Percentiles rank a stretch among this genome's conserved stretches.
phyloP scores from a whole-genome alignment of 2,888 invertebrate genomes.

The Eumacrocentrus americanus region DNA sequence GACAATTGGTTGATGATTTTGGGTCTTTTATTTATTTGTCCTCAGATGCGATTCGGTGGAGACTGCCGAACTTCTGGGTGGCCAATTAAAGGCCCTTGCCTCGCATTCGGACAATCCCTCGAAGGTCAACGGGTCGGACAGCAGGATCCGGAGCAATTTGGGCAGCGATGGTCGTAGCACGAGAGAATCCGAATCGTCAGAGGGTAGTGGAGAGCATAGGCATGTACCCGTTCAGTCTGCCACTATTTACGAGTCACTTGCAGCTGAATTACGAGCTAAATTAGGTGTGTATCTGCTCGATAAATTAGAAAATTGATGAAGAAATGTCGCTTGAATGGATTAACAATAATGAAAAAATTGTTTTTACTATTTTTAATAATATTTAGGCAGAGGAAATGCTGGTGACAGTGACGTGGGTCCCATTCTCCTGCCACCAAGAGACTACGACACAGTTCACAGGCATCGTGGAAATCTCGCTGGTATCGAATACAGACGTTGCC shows the following conservation, averaged over 20 bases:
- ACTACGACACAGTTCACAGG: slow-evolving; percentile 91
- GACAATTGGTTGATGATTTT: not conserved
- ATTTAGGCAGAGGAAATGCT: slow-evolving; percentile 55
- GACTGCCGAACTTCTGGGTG: slow-evolving; percentile 86
- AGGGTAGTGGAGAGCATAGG: slow-evolving; percentile 76
- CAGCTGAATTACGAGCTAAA: slow-evolving; percentile 86
- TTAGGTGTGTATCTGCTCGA: slow-evolving; percentile 61
- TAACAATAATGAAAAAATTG: not conserved
- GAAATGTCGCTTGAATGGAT: slow-evolving; percentile 1
- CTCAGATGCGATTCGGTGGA: slow-evolving; percentile 90
- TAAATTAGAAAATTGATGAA: not conserved
- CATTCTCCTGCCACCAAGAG: slow-evolving; percentile 87
- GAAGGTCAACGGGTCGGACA: slow-evolving; percentile 70
- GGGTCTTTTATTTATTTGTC: not conserved
- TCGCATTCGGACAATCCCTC: slow-evolving; percentile 55
- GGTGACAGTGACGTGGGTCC: slow-evolving; percentile 66
- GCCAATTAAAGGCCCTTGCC: slow-evolving; percentile 80
- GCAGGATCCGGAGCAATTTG: slow-evolving; percentile 81
- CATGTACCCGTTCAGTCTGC: slow-evolving; percentile 76
- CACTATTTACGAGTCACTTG: slow-evolving; percentile 87
- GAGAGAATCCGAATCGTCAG: slow-evolving; percentile 74
- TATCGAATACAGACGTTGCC: slow-evolving; percentile 72
- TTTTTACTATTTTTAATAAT: not conserved
- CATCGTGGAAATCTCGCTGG: slow-evolving; percentile 78
- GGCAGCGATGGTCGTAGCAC: slow-evolving; percentile 67